Base-by-base conservation (phyloP, 2,888 invertebrate genomes). In the Maniola hyperantus region DNA sequence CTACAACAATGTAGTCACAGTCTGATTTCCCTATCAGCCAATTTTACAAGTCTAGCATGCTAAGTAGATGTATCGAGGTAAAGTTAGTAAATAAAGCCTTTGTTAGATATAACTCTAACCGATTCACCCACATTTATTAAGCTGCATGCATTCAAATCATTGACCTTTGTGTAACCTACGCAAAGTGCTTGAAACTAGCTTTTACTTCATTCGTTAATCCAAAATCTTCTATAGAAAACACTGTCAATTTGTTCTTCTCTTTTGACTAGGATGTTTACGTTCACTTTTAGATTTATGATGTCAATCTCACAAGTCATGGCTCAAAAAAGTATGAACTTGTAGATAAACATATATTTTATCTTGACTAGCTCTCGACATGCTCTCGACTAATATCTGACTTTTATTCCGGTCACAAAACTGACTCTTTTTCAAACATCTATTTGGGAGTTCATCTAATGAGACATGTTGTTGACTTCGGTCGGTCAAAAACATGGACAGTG, bases 381-480 rank as follows among this genome's bases (percentile, higher is more conserved):
- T 42, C 10, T 36, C 44, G 36, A 50, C 8, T 48, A 33, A 6
- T 55, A 65, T 62, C 33, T 20, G 26, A 53, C 42, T 63, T 65
- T 63, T 42, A 48, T 48, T 54, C 20, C 10, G 42, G 58, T 59
- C 42, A 33, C n/a, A 42, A 62, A 65, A 61, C 58, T 42, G 44
- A 53, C 71, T 79, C 71, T 74, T 78, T 80, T 39, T 77, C 77
- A 73, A 70, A 63, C 71, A 65, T 73, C 74, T 83, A 81, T 83
- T 83, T 80, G 68, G 66, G 73, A 73, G 73, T 79, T 77, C 76
- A 61, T 68, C 67, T 69, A 67, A 67, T 66, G 60, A 60, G 39
- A 57, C 72, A 72, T 67, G 73, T 77, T 85, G 81, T 83, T 84
- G 83, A 81, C 76, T 73, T 71, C 76, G 72, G 67, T 74, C 78